phyloP scores from a whole-genome alignment of 1,140 invertebrate genomes.

The Mesaphorura yosii region DNA sequence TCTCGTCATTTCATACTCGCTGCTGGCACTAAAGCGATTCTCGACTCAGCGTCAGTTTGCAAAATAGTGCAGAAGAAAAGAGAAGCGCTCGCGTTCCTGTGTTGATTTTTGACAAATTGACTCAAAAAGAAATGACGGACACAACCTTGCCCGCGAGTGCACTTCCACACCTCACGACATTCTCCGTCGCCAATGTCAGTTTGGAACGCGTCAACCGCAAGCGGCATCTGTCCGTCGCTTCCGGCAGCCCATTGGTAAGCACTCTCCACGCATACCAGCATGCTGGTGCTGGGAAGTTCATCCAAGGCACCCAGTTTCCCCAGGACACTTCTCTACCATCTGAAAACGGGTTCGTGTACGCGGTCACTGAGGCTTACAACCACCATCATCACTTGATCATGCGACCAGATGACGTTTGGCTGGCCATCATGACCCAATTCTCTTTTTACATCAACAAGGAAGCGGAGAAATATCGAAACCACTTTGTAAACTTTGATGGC shows the following conservation, averaged over 20 bases:
- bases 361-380: constrained; percentile 9
- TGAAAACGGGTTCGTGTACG: constrained; percentile 12
- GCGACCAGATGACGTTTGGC: constrained; percentile 20
- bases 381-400: constrained; percentile 12
- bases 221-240: neutral
- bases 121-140: too few species aligned
- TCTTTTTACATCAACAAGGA: constrained; percentile 13
- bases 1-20: too few species aligned
- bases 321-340: neutral
- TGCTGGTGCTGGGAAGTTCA: constrained; percentile 2
- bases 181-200: neutral
- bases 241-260: neutral
- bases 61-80: too few species aligned
- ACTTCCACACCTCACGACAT: constrained; percentile 1
- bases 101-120: too few species aligned
- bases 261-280: neutral
- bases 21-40: too few species aligned
- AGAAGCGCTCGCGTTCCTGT: too few species aligned
- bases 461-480: constrained; percentile 8
- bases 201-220: neutral
- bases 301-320: constrained; percentile 11
- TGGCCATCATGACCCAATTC: constrained; percentile 18
- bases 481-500: constrained; percentile 18
- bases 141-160: too few species aligned
- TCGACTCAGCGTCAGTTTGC: too few species aligned